phyloP scores from a whole-genome alignment of 2,888 invertebrate species.

The Galeruca laticollis region DNA sequence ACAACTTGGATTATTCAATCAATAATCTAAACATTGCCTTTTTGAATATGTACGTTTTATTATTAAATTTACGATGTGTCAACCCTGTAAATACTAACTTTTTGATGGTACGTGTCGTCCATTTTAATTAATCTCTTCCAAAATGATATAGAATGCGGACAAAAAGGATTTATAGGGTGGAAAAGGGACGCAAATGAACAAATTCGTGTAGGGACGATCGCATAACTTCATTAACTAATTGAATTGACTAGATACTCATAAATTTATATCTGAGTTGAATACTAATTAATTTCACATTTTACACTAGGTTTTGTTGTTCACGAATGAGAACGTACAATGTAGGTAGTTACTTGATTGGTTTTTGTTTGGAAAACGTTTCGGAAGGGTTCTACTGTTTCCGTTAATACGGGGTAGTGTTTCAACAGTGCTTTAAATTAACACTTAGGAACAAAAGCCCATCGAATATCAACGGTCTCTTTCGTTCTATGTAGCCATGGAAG shows the following conservation, averaged over 20 bases:
- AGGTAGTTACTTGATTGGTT: background rate
- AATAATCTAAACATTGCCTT: too few species aligned
- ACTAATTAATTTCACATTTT: slow-evolving; percentile 43
- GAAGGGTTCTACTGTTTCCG: background rate
- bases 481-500: too few species aligned
- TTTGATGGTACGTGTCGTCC: slow-evolving; percentile 7
- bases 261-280: slow-evolving; percentile 43
- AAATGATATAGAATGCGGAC: slow-evolving; percentile 24
- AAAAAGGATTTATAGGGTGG: slow-evolving; percentile 28
- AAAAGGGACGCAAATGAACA: slow-evolving; percentile 25
- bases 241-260: slow-evolving; percentile 40
- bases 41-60: too few species aligned
- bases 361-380: background rate
- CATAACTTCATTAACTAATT: slow-evolving; percentile 49
- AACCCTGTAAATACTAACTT: background rate
- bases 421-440: background rate
- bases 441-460: too few species aligned
- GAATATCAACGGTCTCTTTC: too few species aligned
- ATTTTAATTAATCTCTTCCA: slow-evolving; percentile 22
- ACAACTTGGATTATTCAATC: too few species aligned
- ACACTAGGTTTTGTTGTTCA: slow-evolving; percentile 20
- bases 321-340: background rate
- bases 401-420: background rate
- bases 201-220: slow-evolving; percentile 24
- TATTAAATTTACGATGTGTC: too few species aligned